Evolutionary conservation across 2,797 vertebrate species (phyloP).

Genomic region (Myioborus miniatus): DNA sequence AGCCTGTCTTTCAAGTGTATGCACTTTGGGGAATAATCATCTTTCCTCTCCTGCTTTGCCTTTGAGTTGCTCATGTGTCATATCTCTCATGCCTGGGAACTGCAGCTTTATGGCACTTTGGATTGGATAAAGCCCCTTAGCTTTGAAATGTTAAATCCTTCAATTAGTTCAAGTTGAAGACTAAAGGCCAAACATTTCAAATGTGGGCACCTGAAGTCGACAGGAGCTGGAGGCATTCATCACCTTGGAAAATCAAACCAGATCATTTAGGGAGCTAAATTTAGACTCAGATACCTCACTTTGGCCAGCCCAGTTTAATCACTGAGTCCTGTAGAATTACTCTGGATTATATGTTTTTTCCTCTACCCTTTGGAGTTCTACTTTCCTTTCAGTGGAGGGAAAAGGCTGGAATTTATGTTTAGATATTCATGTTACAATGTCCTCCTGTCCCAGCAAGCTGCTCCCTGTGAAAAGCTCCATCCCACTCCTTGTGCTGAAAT

Average conservation of each 20-base stretch:
- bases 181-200: conserved; percentile 61
- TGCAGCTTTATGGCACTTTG: conserved; percentile 52
- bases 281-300: background rate
- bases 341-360: background rate
- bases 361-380: background rate
- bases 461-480: background rate
- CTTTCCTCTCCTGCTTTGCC: conserved; percentile 37
- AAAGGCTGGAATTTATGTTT: background rate
- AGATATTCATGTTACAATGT: background rate
- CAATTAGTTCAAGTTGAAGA: conserved; percentile 50
- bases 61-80: background rate
- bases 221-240: conserved; percentile 21
- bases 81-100: conserved; percentile 24
- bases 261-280: conserved; percentile 4
- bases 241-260: conserved; percentile 24
- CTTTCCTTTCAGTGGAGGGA: background rate
- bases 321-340: background rate
- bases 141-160: conserved; percentile 62
- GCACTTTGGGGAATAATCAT: conserved; percentile 27
- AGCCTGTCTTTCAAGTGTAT: conserved; percentile 54
- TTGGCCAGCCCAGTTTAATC: background rate
- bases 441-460: background rate
- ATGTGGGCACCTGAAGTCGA: conserved; percentile 22
- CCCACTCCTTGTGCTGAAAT: background rate
- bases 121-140: conserved; percentile 45